Evolutionary conservation across 30 jellyfish, hydroid and myxozoan species (phyloP), one percentile per base, ranked within the genome.

Genomic region (Aurelia sp.): DNA sequence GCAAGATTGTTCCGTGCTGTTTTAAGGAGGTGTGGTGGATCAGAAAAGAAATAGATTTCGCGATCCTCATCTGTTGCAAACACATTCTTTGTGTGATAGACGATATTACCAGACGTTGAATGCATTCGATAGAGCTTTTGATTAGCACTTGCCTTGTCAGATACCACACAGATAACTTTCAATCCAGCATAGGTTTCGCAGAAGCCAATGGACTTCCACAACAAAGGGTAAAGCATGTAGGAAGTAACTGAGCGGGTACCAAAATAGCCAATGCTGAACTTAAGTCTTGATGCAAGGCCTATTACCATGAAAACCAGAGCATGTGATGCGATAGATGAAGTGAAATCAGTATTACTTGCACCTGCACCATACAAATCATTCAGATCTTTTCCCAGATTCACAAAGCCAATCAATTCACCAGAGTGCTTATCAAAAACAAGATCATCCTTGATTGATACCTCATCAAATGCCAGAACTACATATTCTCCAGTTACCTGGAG

Each of bases 391-490:
- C 95, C 95, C 17, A 86, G 78, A 31, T 86, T 90, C 4, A 50
- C 48, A 58, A 21, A 86, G 3, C 89, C 95, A 83, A 68, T 58
- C 27, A 83, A 57, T 13, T 52, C 57, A 30, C 92, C 87, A 53
- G 35, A 52, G 41, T 57, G 15, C 65, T 68, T 68, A 27, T 83
- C 86, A 72, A 55, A 83, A 4, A 71, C 77, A 21, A 83, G 70
- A 17, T 87, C 92, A 27, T 24, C 20, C 16, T 53, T 48, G 22
- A 67, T 69, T 72, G 71, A 53, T 87, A 83, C 72, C 58, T 83
- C 86, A 83, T 83, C 92, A 58, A 83, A 72, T 18, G 67, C 69
- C 11, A 68, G 30, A 48, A 77, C 77, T 18, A 68, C 78, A 83
- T 83, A 71, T 55, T 78, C 22, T 35, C 72, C 77, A 63, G 21